Evolutionary conservation across 2,797 vertebrate species (phyloP).

Genomic region (Neomorphus geoffroyi): DNA sequence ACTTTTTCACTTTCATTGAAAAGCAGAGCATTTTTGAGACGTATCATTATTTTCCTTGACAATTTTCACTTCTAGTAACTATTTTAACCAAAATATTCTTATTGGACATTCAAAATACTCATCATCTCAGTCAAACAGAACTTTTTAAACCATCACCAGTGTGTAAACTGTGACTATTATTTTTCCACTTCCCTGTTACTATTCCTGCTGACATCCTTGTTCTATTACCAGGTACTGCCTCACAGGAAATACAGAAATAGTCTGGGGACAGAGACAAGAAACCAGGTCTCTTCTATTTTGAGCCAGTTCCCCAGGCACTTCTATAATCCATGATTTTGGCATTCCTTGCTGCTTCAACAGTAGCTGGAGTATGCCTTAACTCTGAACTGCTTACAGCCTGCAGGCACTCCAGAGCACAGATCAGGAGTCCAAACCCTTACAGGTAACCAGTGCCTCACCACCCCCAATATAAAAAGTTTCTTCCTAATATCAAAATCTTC

Average conservation of each 20-base stretch:
- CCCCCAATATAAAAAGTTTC: no score
- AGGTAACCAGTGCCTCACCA: no score
- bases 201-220: not conserved
- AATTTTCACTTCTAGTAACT: not conserved
- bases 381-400: not conserved
- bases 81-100: not conserved
- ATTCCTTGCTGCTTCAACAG: not conserved
- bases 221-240: not conserved
- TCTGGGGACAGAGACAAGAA: not conserved
- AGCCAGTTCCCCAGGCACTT: not conserved
- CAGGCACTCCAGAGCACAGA: not conserved
- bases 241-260: not conserved
- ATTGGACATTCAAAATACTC: not conserved
- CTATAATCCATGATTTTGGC: not conserved
- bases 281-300: not conserved
- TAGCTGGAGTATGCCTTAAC: not conserved
- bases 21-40: not conserved
- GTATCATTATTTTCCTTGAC: not conserved
- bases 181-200: not conserved
- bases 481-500: no score
- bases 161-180: not conserved
- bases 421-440: not conserved
- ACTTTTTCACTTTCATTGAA: not conserved
- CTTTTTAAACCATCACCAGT: not conserved
- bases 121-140: not conserved